Percentiles rank a stretch among this genome's conserved stretches.
phyloP scores from a whole-genome alignment of 2,888 invertebrate species.

The Mesorhabditis sp. region DNA sequence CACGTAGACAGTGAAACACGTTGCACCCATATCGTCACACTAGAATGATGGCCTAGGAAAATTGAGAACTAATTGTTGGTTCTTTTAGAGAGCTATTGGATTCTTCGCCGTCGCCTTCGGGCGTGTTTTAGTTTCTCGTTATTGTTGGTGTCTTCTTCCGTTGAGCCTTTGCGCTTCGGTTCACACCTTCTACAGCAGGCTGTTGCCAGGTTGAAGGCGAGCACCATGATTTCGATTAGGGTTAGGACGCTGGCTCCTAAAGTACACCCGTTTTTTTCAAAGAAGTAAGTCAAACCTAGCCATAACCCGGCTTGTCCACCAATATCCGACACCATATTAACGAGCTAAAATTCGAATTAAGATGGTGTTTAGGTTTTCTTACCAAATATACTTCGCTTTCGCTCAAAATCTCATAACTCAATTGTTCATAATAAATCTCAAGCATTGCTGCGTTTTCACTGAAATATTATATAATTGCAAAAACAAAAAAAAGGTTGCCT shows the following conservation, averaged over 20 bases:
- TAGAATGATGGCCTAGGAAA: too few relatives aligned
- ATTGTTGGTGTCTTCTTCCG: too few relatives aligned
- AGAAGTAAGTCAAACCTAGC: conserved; percentile 30
- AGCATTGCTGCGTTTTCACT: conserved; percentile 49
- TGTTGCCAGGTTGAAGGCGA: conserved; percentile 27
- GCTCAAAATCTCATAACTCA: conserved; percentile 53
- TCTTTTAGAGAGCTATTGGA: too few relatives aligned
- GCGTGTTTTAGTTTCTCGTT: too few relatives aligned
- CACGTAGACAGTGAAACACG: too few relatives aligned
- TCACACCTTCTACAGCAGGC: conserved; percentile 13
- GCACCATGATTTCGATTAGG: conserved; percentile 49
- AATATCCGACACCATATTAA: conserved; percentile 46
- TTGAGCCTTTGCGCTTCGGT: too few relatives aligned
- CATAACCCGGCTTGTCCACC: conserved; percentile 56
- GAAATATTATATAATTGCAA: conserved; percentile 13
- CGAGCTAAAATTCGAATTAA: conserved; percentile 17
- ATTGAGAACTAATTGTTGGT: too few relatives aligned
- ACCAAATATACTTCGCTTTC: conserved; percentile 48
- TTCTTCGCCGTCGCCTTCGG: too few relatives aligned
- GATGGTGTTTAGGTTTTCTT: too few relatives aligned
- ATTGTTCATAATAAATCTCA: conserved; percentile 57
- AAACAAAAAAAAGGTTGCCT: conserved; percentile 17
- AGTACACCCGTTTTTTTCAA: not conserved
- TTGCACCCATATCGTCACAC: too few relatives aligned
- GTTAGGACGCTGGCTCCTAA: conserved; percentile 47